A percentile compares a stretch with the other conserved stretches of the same genome.
Evolutionary conservation across 2,113 vertebrate genomes (phyloP).

Genomic region (Tachysurus vachellii): DNA sequence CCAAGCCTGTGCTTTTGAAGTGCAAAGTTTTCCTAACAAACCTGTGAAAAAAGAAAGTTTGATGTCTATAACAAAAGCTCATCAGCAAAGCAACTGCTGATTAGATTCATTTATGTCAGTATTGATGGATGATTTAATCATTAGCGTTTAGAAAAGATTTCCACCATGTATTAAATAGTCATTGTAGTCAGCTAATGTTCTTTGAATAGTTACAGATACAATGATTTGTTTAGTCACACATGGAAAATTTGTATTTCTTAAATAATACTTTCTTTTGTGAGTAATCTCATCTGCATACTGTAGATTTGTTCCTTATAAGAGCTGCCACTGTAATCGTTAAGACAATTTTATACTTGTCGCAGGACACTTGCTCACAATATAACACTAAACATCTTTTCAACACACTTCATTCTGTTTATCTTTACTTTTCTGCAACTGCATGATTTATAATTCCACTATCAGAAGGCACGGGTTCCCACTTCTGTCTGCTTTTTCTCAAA

Average conservation of each 20-base stretch:
- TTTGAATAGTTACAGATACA: background rate
- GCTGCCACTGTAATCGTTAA: background rate
- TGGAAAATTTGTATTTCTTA: background rate
- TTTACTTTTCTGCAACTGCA: background rate
- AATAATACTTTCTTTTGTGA: background rate
- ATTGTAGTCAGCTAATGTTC: background rate
- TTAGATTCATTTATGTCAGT: background rate
- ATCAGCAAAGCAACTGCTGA: background rate
- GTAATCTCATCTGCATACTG: no score
- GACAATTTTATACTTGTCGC: background rate
- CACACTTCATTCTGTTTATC: background rate
- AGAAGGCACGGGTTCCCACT: background rate
- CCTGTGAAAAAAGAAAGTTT: background rate
- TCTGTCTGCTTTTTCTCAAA: background rate
- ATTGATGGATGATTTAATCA: background rate
- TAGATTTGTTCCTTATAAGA: background rate
- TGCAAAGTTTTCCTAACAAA: background rate
- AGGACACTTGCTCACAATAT: slow-evolving; percentile 5
- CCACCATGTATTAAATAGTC: background rate
- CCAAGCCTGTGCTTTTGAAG: slow-evolving; percentile 38
- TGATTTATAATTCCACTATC: background rate
- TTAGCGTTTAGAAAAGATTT: background rate
- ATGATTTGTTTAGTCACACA: background rate
- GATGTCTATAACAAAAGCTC: slow-evolving; percentile 5
- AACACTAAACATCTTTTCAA: background rate